Base-by-base conservation (phyloP, 1,140 invertebrate genomes). In the Leptinotarsa defecta region DNA sequence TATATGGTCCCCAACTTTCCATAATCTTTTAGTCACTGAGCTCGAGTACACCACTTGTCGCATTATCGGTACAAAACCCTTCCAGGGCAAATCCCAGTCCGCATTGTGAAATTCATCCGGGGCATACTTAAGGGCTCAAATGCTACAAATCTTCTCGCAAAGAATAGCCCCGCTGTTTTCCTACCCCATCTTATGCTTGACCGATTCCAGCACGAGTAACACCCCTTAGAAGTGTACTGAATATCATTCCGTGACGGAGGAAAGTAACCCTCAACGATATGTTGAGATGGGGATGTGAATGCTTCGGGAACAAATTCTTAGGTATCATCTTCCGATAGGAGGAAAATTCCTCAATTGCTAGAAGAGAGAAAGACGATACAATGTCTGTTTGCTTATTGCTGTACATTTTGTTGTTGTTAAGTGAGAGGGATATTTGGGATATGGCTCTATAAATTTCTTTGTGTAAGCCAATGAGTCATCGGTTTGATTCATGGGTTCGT, bases 41-140 rank as follows among this genome's bases (percentile, higher is more conserved):
- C 52, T 57, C 52, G 4, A 15, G 15, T 57, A 57, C 52, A 57
- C 5, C 52, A 57, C 52, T 57, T 71, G 69, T 57, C 69, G 69
- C 69, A 71, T 71, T 71, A 71, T 71, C 69, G 34, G 52, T 20
- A 52, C 49, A 57, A 22, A 71, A 71, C 48, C 24, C 34, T 27
- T 22, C 20, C 49, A 57, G 15, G 57, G 8, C 34, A 20, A 71
- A 71, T 48, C 34, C 15, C 17, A 71, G 69, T 71, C 49, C 17
- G 48, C 69, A 71, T 71, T 61, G 48, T 20, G 48, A 61, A 71
- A 43, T 20, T 71, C 49, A 48, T 27, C 48, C 13, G 52, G 49
- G 69, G 22, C 69, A 57, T 61, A 71, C 34, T 71, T 71, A 71
- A 71, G 48, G 69, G 69, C 48, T 71, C 69, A 71, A 71, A 57